Base-by-base conservation (phyloP, 1,140 invertebrate species). In the Papilio machaon region DNA sequence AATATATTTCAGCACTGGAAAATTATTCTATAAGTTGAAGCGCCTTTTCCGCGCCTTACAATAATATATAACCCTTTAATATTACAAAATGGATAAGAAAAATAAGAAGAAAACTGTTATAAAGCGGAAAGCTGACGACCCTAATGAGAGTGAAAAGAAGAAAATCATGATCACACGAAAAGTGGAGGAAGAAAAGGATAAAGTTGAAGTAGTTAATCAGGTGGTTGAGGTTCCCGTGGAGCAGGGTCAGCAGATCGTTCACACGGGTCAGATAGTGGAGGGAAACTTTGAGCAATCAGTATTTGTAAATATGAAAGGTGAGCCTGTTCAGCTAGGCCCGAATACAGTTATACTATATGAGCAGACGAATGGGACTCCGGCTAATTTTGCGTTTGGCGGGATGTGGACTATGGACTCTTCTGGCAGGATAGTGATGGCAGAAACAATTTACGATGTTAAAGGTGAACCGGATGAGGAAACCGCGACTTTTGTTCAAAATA, bases 311-410 rank as follows among this genome's bases (percentile, higher is more conserved):
- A 93, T 94, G 91, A 94, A 94, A 67, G 93, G 93, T 0, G 94
- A 95, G 38, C 94, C 94, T 0, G 91, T 95, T 0, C 92, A 94
- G 67, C 81, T 95, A 19, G 93, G 92, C 10, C 93, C 94, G 0
- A 95, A 95, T 74, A 95, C 95, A 7, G 94, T 95, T 15, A 95
- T 95, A 8, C 83, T 95, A 0, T 95, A 95, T 79, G 94, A 95
- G 77, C 94, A 94, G 17, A 19, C 54, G 77, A 94, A 90, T 73
- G 91, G 92, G 0, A 93, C 92, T 76, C 92, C 92, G 0, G 92
- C 92, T 0, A 95, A 95, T 83, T 94, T 94, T 81, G 89, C 94
- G 0, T 95, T 95, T 80, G 92, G 92, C 10, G 92, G 92, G 0
- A 95, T 94, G 90, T 94, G 94, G 91, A 92, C 94, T 2, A 92